Conservation (phyloP, 2,113 vertebrate genomes). For the Rhinoptilus africanus region DNA sequence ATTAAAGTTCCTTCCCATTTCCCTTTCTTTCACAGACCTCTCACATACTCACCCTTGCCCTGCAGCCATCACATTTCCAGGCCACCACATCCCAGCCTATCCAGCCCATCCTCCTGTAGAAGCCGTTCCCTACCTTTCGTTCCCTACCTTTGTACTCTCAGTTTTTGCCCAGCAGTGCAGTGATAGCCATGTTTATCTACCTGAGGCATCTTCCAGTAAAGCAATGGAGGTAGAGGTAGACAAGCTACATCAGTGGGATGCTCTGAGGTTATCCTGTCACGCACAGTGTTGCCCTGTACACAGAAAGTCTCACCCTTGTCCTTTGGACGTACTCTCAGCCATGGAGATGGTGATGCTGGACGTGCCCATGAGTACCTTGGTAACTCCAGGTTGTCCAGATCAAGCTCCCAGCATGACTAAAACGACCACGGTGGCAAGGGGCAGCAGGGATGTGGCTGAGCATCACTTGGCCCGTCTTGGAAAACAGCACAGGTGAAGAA, state of each 20-base stretch:
- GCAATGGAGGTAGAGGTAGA: not conserved
- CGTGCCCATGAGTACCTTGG: rapidly evolving
- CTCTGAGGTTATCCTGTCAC: not conserved
- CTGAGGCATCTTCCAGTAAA: not conserved
- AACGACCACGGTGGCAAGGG: rapidly evolving
- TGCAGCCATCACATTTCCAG: not conserved
- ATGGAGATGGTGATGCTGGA: not conserved
- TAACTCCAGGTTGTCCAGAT: not conserved
- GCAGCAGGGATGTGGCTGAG: not conserved
- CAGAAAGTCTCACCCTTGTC: not conserved
- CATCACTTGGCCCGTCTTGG: not conserved
- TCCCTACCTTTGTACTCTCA: not conserved
- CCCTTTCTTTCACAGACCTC: not conserved
- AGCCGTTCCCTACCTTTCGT: not conserved
- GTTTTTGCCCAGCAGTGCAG: not conserved
- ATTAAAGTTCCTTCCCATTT: not conserved
- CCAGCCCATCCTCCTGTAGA: not conserved
- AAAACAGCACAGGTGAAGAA: not conserved
- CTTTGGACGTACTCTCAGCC: not conserved
- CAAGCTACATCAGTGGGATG: not conserved
- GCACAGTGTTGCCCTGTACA: not conserved
- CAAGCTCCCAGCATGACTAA: not conserved
- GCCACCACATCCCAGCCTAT: not conserved
- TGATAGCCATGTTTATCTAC: not conserved
- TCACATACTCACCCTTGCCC: rapidly evolving